These are phyloP conservation scores for Ochropleura plecta DNA, from an alignment of 2,888 invertebrate species.

Conservation along the genomic window DNA sequence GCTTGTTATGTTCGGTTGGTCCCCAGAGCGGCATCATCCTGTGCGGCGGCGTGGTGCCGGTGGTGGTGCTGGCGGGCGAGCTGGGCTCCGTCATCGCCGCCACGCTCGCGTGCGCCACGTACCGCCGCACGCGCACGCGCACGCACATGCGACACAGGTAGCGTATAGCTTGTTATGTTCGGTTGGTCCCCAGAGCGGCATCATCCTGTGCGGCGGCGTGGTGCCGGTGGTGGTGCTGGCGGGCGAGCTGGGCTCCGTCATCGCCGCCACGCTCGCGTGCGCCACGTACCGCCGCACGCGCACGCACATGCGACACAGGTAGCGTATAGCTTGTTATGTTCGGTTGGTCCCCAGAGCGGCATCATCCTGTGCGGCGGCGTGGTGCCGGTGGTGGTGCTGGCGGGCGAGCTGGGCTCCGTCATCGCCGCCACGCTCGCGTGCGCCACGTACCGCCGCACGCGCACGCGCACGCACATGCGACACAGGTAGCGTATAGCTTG, in stretches of 20 bases:
- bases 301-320: constrained; percentile 55
- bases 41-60: constrained; percentile 82
- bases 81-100: constrained; percentile 89
- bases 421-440: constrained; percentile 88
- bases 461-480: constrained; percentile 60
- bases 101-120: constrained; percentile 84
- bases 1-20: too few relatives aligned
- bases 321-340: too few relatives aligned
- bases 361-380: constrained; percentile 84
- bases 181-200: constrained; percentile 75
- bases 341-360: constrained; percentile 73
- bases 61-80: constrained; percentile 84
- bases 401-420: constrained; percentile 87
- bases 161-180: too few relatives aligned
- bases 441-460: constrained; percentile 79
- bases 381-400: constrained; percentile 84
- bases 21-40: constrained; percentile 83
- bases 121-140: constrained; percentile 73
- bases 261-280: constrained; percentile 87
- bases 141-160: constrained; percentile 54
- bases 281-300: constrained; percentile 77
- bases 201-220: constrained; percentile 83
- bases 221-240: constrained; percentile 85
- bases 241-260: constrained; percentile 88
- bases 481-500: constrained; percentile 40